phyloP scores from a whole-genome alignment of 2,797 vertebrate species.

The Muraenolepis orangiensis region DNA sequence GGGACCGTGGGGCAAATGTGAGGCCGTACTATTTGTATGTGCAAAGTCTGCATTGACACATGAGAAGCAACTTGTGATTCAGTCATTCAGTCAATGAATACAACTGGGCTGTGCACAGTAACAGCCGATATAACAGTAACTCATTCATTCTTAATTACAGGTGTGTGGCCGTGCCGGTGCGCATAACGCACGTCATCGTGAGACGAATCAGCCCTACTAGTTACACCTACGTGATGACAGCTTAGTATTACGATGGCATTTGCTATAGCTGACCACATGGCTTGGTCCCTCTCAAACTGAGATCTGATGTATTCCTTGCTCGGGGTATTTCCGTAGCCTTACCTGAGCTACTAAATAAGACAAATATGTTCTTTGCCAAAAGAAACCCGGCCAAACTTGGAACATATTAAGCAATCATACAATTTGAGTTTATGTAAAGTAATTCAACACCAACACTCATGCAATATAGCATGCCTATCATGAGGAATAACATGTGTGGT shows the following conservation, averaged over 20 bases:
- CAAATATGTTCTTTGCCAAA: neutral
- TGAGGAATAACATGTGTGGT: neutral
- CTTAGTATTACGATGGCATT: neutral
- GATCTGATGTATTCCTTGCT: neutral
- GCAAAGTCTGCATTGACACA: neutral
- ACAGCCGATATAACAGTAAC: neutral
- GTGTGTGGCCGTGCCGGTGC: neutral
- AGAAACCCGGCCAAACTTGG: neutral
- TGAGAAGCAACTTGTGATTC: neutral
- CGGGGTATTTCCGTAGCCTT: neutral
- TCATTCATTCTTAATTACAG: neutral
- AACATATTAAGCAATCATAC: neutral
- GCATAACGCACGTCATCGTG: neutral
- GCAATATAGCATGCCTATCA: neutral
- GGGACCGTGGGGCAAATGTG: neutral
- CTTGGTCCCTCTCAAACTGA: too few relatives aligned
- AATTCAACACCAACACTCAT: neutral
- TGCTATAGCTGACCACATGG: neutral
- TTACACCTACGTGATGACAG: neutral
- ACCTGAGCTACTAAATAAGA: neutral
- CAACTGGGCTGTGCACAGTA: neutral
- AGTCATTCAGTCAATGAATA: neutral
- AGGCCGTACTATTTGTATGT: neutral
- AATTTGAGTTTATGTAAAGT: neutral
- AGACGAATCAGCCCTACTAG: neutral